Evolutionary conservation across 2,797 vertebrate species (phyloP).

Genomic region (Danio choprae): DNA sequence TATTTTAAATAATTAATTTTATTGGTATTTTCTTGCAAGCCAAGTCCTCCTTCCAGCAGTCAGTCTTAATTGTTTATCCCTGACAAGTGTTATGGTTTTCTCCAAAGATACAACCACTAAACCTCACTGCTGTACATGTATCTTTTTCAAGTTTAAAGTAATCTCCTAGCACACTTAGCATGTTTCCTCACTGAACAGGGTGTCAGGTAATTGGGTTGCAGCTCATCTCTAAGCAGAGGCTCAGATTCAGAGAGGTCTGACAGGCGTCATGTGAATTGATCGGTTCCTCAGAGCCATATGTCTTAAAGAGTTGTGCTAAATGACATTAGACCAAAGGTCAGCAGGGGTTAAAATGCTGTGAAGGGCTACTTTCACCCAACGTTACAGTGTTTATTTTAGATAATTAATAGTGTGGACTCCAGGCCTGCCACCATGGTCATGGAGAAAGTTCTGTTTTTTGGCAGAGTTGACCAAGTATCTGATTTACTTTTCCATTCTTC

Average conservation of each 20-base stretch:
- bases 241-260: conserved; percentile 26
- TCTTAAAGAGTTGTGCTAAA: conserved; percentile 21
- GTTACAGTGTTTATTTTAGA: conserved; percentile 19
- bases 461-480: conserved; percentile 35
- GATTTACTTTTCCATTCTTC: background rate
- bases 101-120: conserved; percentile 1
- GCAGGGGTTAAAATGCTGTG: conserved; percentile 44
- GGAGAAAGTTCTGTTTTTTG: background rate
- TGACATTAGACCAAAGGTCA: conserved; percentile 48
- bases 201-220: conserved; percentile 32
- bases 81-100: conserved; percentile 8
- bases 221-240: conserved; percentile 13
- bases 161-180: background rate
- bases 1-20: no score
- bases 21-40: background rate
- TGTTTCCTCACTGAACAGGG: background rate
- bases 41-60: background rate
- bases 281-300: conserved; percentile 4
- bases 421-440: conserved; percentile 1
- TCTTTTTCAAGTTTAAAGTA: conserved; percentile 17
- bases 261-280: conserved; percentile 31
- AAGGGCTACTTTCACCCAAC: conserved; percentile 15
- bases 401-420: conserved; percentile 4
- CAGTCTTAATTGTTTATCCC: background rate
- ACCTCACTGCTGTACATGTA: background rate